Conservation (phyloP, 2,113 vertebrate species). For the Ochotona princeps region DNA sequence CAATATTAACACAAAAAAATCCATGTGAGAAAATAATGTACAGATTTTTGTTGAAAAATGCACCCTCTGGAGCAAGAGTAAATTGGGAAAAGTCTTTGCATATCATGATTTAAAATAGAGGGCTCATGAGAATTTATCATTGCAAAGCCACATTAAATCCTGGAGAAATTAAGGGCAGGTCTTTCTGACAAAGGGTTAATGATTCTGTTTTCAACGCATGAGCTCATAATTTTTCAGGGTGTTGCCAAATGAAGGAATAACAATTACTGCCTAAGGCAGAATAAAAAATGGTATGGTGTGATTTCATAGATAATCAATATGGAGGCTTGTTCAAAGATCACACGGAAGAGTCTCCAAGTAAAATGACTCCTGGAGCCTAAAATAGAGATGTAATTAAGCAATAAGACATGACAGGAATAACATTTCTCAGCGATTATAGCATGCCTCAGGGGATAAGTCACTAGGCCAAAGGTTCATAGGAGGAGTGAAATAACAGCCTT, state of each 20-base stretch:
- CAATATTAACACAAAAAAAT: not conserved
- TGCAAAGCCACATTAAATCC: not conserved
- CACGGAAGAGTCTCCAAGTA: slow-evolving; percentile 21
- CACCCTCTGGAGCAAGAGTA: slow-evolving; percentile 4
- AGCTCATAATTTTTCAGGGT: not conserved
- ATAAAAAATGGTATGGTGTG: not conserved
- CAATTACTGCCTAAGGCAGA: not conserved
- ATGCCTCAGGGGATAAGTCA: slow-evolving; percentile 54
- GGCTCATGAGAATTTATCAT: not conserved
- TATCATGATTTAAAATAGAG: slow-evolving; percentile 30
- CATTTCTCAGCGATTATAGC: slow-evolving; percentile 69
- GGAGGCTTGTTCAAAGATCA: slow-evolving; percentile 39
- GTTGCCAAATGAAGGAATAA: not conserved
- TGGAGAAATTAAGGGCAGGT: not conserved
- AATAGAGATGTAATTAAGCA: slow-evolving; percentile 73
- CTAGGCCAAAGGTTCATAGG: slow-evolving; percentile 47
- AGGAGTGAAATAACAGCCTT: slow-evolving; percentile 53
- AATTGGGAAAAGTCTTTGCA: slow-evolving; percentile 1
- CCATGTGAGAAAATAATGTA: not conserved
- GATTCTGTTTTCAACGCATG: not conserved
- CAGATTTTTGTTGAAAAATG: not conserved
- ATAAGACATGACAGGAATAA: slow-evolving; percentile 54
- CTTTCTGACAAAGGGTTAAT: slow-evolving; percentile 24
- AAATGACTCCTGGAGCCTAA: slow-evolving; percentile 54
- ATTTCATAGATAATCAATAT: slow-evolving; percentile 28